Base-by-base conservation (phyloP, 2,113 vertebrate species). In the Gymnogyps californianus region DNA sequence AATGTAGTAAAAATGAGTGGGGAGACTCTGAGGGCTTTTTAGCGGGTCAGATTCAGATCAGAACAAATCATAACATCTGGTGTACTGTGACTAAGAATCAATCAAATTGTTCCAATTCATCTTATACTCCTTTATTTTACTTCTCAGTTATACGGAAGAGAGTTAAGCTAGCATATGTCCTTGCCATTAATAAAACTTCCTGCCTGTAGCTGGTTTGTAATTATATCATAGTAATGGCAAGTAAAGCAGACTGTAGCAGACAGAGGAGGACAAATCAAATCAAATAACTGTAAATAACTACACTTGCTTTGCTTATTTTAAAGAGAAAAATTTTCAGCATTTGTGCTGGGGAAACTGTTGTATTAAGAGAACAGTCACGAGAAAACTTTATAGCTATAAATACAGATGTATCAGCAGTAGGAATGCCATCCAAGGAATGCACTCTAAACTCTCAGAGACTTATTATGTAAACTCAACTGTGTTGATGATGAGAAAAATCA, bases 31-130 rank as follows among this genome's bases (percentile, higher is more conserved):
- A 83, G 52, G 69, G 80, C 70, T 94, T 96, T 94, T 95, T 82
- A 83, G 8, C 16, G 9, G 89, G 95, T 96, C 95, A 71, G 57
- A 78, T 80, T 97, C 89, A 93, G 88, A 97, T 95, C 76, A 83
- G 96, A 92, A 74, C 86, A 94, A 85, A 90, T 97, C 85, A 40
- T 84, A 98, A 91, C 95, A 96, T 93, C 95, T 97, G 92, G 40
- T 87, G 59, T 79, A 51, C 87, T 89, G 93, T 95, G 97, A 95
- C 95, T 96, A 91, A 96, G 79, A 91, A 66, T 97, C 93, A 96
- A 64, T 96, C 81, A 91, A 47, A 89, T 62, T 6, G 34, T 75
- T 95, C 82, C 16, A 38, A 96, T 85, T 95, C 89, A 83, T 90
- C 77, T 87, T 90, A n/a, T 32, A 28, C 54, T 83, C 74, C 67